Evolutionary conservation across 2,113 vertebrate species (phyloP), one percentile per base, ranked within the genome.

Genomic region (Heptranchias perlo): DNA sequence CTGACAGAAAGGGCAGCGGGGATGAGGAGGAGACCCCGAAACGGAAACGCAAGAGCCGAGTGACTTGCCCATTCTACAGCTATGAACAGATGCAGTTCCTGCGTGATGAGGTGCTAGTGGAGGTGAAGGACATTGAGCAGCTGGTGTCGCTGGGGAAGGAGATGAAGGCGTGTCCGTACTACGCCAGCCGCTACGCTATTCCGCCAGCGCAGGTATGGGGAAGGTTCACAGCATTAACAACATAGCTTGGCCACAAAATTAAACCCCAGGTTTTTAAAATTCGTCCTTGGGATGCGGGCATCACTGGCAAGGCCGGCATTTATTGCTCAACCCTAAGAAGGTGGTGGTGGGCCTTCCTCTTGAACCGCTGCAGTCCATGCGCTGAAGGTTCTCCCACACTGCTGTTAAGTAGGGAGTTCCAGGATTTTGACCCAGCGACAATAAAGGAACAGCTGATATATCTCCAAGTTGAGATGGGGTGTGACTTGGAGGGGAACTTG

Each of bases 71-170:
- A 0, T 99, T 98, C 96, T 97, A 98, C 47, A 98, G 97, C 96
- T 97, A 98, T 0, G 97, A 98, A 89, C 98, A 98, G 39, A 97
- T 99, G 98, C 98, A 98, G 97, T 97, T 98, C 78, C 98, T 99
- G 97, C 97, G 98, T 1, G 98, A 99, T 21, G 97, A 98, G 96
- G 95, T 98, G 96, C 97, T 99, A 44, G 98, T 98, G 73, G 97
- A 97, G 67, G 98, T 99, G 96, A 98, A 98, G 52, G 99, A 99
- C 96, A 98, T 99, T 0, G 99, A 99, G 97, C 98, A 99, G 96
- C 96, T 99, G 96, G 97, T 98, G 96, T 96, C 98, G 49, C 97
- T 98, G 82, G 99, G 98, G 87, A 98, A 96, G 96, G 97, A 98
- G 95, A 97, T 96, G 0, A 98, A 97, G 96, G 98, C 98, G 18